Conservation (phyloP, 1,140 invertebrate species). For the Pygmarrhopalites habei region DNA sequence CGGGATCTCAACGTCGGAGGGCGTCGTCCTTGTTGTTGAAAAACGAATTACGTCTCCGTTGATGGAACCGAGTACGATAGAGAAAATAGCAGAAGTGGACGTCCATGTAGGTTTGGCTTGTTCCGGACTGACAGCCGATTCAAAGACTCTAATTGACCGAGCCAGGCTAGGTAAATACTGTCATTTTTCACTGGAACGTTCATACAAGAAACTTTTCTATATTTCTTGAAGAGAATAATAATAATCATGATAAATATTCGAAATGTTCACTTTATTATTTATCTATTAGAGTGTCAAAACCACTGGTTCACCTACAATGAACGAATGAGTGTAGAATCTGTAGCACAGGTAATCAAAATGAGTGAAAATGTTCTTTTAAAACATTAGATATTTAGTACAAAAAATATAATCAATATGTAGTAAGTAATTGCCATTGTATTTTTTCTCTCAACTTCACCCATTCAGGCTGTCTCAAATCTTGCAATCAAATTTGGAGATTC, state of each 20-base stretch:
- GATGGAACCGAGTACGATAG: constrained; percentile 74
- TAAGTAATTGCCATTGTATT: too few species aligned
- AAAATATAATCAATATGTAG: too few species aligned
- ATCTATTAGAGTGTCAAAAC: constrained; percentile 93
- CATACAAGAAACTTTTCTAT: too few species aligned
- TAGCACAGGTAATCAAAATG: too few species aligned
- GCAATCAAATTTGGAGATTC: constrained; percentile 98
- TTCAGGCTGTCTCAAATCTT: constrained; percentile 95
- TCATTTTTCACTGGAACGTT: too few species aligned
- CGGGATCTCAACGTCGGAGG: constrained; percentile 82
- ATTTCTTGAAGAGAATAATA: too few species aligned
- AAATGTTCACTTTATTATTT: too few species aligned
- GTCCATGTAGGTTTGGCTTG: constrained; percentile 95
- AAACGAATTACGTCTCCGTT: constrained; percentile 93
- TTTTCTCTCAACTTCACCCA: too few species aligned
- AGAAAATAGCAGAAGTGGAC: constrained; percentile 74
- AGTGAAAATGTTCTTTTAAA: too few species aligned
- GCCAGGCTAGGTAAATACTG: too few species aligned
- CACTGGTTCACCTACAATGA: constrained; percentile 98
- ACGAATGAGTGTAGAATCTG: constrained; percentile 92
- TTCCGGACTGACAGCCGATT: constrained; percentile 97
- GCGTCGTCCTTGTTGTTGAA: constrained; percentile 92
- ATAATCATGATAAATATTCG: too few species aligned
- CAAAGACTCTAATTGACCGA: constrained; percentile 85
- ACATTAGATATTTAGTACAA: too few species aligned